These are phyloP conservation scores for Phasia obesa DNA, from an alignment of 2,888 invertebrate species.

Conservation along the genomic window DNA sequence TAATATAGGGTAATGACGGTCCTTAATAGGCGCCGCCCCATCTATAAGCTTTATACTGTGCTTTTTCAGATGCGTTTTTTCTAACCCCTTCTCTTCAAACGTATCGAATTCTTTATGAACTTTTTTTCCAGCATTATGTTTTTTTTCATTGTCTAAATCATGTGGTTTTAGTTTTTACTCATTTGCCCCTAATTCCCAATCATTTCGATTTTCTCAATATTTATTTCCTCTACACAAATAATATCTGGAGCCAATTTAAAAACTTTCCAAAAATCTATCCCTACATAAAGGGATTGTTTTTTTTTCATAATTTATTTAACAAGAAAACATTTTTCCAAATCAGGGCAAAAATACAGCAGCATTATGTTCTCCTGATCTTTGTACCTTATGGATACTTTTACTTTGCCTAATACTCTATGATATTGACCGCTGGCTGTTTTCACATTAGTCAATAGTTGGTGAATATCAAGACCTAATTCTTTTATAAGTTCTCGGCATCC, in stretches of 20 bases:
- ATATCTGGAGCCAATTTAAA: neutral
- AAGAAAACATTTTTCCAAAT: too few relatives aligned
- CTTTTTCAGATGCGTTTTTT: neutral
- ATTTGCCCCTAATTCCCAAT: neutral
- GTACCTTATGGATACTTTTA: constrained; percentile 12
- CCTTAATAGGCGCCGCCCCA: neutral
- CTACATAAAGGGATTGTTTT: constrained; percentile 21
- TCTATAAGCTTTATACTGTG: neutral
- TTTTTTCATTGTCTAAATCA: neutral
- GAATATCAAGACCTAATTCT: neutral
- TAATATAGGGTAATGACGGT: neutral
- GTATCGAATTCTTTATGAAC: neutral
- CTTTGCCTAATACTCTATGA: constrained; percentile 28
- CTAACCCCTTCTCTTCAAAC: constrained; percentile 9
- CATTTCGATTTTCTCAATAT: neutral
- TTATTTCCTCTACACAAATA: neutral
- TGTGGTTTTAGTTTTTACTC: constrained; percentile 4
- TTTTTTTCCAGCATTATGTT: neutral
- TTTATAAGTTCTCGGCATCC: constrained; percentile 28
- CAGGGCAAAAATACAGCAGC: constrained; percentile 36
- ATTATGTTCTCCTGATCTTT: constrained; percentile 18
- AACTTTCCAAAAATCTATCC: constrained; percentile 8
- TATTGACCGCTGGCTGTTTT: constrained; percentile 42
- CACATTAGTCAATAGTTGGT: neutral
- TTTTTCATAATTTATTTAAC: too few relatives aligned